A percentile compares a stretch with the other conserved stretches of the same genome.
Conservation (phyloP, 2,888 invertebrate species). For the Nyleta sp. region DNA sequence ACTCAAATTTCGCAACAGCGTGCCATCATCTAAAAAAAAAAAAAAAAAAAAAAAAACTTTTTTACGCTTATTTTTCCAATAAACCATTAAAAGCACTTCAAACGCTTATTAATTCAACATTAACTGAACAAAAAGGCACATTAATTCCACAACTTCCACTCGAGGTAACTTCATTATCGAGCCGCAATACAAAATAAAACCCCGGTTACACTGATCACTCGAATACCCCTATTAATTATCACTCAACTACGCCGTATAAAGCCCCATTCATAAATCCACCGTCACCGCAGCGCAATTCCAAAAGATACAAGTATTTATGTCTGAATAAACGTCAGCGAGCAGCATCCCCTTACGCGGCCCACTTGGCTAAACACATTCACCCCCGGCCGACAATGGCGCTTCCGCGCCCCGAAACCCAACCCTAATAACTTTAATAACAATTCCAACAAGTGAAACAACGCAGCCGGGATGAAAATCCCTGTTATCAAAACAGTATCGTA, state of each 20-base stretch:
- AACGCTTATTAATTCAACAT: no score
- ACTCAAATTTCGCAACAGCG: no score
- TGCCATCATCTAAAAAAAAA: no score
- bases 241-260: slow-evolving; percentile 2
- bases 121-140: no score
- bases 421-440: slow-evolving; percentile 44
- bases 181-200: no score
- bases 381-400: slow-evolving; percentile 8
- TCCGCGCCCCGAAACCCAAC: not conserved
- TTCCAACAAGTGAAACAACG: slow-evolving; percentile 13
- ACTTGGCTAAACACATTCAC: slow-evolving; percentile 24
- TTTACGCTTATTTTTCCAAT: no score
- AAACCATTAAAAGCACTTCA: no score
- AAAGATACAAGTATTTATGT: slow-evolving; percentile 33
- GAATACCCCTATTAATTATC: not conserved
- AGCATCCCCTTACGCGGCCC: slow-evolving; percentile 13
- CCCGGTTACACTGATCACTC: no score
- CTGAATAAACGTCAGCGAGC: slow-evolving; percentile 15
- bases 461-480: slow-evolving; percentile 6
- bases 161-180: no score
- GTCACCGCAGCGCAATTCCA: not conserved
- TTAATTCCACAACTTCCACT: no score
- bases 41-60: no score
- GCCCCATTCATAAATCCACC: slow-evolving; percentile 14
- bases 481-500: slow-evolving; percentile 19